Percentiles rank a stretch among this genome's conserved stretches.
phyloP scores from a whole-genome alignment of 2,797 vertebrate genomes.

The Acrossocheilus fasciatus region DNA sequence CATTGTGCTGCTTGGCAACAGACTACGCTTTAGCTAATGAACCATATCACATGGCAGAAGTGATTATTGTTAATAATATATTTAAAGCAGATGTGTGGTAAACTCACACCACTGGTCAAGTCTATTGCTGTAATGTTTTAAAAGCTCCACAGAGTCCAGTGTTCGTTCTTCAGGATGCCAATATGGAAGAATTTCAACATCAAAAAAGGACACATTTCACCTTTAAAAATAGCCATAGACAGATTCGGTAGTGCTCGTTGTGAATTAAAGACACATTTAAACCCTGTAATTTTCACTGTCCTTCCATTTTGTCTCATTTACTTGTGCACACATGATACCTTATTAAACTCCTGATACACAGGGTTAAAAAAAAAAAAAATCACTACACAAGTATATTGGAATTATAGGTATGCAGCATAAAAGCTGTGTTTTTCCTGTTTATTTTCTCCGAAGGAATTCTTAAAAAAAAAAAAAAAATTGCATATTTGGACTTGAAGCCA shows the following conservation, averaged over 20 bases:
- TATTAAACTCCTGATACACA: neutral
- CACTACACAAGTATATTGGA: neutral
- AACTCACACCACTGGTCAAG: neutral
- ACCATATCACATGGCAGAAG: neutral
- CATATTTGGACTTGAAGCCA: neutral
- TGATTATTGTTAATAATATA: neutral
- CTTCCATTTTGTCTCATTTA: neutral
- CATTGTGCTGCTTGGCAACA: slow-evolving; percentile 14
- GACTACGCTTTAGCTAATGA: neutral
- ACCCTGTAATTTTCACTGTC: no score
- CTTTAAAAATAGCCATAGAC: neutral
- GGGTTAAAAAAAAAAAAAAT: neutral
- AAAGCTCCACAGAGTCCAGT: neutral
- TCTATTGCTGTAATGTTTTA: neutral
- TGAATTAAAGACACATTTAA: neutral
- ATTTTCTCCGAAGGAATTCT: neutral
- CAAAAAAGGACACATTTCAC: neutral
- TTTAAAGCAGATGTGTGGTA: neutral
- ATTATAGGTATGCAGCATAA: neutral
- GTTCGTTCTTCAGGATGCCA: neutral
- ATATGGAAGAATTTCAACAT: neutral
- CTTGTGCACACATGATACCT: neutral
- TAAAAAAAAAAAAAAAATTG: neutral
- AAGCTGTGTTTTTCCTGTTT: neutral
- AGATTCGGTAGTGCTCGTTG: neutral